Conservation (phyloP, 2,888 invertebrate genomes). For the Orchesellides sinensis region DNA sequence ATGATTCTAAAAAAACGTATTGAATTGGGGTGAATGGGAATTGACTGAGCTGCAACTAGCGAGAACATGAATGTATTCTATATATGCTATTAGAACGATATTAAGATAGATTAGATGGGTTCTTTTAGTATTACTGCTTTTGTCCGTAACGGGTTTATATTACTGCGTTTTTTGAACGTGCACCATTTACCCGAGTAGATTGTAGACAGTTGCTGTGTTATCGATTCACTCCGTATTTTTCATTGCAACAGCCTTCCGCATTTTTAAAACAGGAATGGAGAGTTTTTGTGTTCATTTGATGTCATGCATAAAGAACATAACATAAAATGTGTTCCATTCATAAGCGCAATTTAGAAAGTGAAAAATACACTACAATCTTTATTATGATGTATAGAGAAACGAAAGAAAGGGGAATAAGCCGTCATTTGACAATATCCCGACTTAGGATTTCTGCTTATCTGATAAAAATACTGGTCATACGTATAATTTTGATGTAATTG, state of each 20-base stretch:
- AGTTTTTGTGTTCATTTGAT: not conserved
- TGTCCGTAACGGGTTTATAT: not conserved
- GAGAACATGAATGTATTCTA: not conserved
- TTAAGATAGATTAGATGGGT: no score
- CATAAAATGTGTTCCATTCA: not conserved
- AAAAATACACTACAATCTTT: no score
- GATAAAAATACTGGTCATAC: no score
- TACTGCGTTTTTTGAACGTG: not conserved
- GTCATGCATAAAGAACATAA: not conserved
- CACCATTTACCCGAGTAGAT: slow-evolving; percentile 5
- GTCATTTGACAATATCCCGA: no score
- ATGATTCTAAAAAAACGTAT: slow-evolving; percentile 39
- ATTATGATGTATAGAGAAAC: not conserved
- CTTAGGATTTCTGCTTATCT: no score
- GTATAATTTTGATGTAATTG: no score
- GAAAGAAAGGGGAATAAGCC: not conserved
- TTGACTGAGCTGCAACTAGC: slow-evolving; percentile 18
- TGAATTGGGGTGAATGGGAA: slow-evolving; percentile 47
- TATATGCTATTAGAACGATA: not conserved
- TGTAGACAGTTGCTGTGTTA: slow-evolving; percentile 41
- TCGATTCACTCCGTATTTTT: slow-evolving; percentile 43
- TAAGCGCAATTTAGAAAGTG: no score
- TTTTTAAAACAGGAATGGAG: not conserved
- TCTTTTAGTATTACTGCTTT: not conserved
- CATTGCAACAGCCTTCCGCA: not conserved